Percentiles rank a stretch among this genome's conserved stretches.
Conservation (phyloP, 1,140 invertebrate genomes). For the Drosophila gunungcola region DNA sequence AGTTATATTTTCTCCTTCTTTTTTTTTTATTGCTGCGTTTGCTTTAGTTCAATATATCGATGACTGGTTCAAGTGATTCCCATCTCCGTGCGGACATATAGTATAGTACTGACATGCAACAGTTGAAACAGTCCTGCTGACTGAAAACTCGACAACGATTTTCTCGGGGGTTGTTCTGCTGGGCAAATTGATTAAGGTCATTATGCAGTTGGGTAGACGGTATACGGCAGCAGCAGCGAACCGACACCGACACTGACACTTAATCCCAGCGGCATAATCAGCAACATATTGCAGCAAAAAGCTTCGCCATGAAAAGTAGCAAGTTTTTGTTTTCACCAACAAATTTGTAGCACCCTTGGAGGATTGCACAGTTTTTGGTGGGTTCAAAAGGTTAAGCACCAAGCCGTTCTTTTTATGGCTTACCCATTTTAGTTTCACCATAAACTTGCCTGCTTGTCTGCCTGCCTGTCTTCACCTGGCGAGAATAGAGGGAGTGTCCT, state of each 20-base stretch:
- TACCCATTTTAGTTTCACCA: slow-evolving; percentile 79
- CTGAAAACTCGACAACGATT: slow-evolving; percentile 14
- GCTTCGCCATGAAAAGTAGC: slow-evolving; percentile 60
- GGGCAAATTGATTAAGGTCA: slow-evolving; percentile 80
- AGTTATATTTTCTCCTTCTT: neutral
- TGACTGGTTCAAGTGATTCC: slow-evolving; percentile 40
- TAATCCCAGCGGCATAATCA: slow-evolving; percentile 83
- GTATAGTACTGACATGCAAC: slow-evolving; percentile 47
- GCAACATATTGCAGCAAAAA: slow-evolving; percentile 82
- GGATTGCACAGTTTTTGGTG: neutral
- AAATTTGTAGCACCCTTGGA: slow-evolving; percentile 62
- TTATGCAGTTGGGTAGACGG: slow-evolving; percentile 69
- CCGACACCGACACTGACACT: slow-evolving; percentile 59
- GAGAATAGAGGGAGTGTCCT: slow-evolving; percentile 54
- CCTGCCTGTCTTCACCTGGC: slow-evolving; percentile 66
- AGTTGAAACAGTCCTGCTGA: slow-evolving; percentile 49
- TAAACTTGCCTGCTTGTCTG: slow-evolving; percentile 55
- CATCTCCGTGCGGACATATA: neutral
- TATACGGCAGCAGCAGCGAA: neutral
- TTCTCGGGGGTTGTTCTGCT: slow-evolving; percentile 44
- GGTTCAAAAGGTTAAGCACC: slow-evolving; percentile 61
- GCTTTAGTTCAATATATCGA: slow-evolving; percentile 54
- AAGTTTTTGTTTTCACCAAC: slow-evolving; percentile 63
- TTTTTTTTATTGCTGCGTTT: slow-evolving; percentile 71
- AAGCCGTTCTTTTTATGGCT: slow-evolving; percentile 66